phyloP scores from a whole-genome alignment of 2,888 invertebrate species.

The Lithophane semibrunnea region DNA sequence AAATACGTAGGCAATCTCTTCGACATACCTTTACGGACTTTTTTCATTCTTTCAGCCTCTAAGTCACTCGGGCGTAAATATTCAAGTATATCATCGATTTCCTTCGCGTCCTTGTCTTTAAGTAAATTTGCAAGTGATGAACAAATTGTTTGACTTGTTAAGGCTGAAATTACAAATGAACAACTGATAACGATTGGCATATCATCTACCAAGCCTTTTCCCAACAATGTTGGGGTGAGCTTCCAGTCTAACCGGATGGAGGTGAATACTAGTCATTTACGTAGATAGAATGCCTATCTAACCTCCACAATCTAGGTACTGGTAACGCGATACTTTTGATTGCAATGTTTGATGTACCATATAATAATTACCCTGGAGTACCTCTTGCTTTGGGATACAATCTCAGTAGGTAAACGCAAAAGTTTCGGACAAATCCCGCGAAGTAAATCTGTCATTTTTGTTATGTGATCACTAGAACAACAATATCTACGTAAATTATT shows the following conservation, averaged over 20 bases:
- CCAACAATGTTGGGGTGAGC: neutral
- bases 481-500: neutral
- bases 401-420: neutral
- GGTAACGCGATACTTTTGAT: neutral
- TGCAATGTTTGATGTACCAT: neutral
- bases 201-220: neutral
- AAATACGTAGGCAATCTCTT: neutral
- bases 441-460: neutral
- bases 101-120: slow-evolving; percentile 14
- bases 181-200: neutral
- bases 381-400: neutral
- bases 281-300: too few relatives aligned
- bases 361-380: neutral
- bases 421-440: neutral
- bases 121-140: slow-evolving; percentile 15
- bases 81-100: slow-evolving; percentile 39
- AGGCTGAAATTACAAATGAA: slow-evolving; percentile 24
- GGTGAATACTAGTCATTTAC: neutral
- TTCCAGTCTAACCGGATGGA: neutral
- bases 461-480: neutral
- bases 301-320: neutral
- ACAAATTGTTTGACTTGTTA: neutral
- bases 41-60: neutral
- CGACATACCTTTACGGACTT: slow-evolving; percentile 44
- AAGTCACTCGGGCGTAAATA: slow-evolving; percentile 22